Evolutionary conservation across 1,140 invertebrate genomes (phyloP).

Genomic region (Euwallacea fornicatus): DNA sequence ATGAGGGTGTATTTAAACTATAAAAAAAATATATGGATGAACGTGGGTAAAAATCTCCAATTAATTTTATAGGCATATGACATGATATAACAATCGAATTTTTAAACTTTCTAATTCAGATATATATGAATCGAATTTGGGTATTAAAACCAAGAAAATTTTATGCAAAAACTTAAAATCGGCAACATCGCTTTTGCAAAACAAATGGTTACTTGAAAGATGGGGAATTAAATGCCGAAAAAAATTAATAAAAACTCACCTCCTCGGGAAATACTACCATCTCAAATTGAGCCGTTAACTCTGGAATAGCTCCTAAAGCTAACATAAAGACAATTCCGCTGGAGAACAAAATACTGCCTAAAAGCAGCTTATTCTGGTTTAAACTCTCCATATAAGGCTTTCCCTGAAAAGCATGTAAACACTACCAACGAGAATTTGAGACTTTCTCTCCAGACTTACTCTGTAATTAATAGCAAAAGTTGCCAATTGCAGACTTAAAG

Average conservation of each 20-base stretch:
- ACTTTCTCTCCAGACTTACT: conserved; percentile 60
- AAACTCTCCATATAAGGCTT: conserved; percentile 98
- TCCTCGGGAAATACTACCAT: conserved; percentile 85
- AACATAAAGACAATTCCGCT: conserved; percentile 73
- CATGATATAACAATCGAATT: too few relatives aligned
- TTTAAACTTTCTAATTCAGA: too few relatives aligned
- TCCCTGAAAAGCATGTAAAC: conserved; percentile 67
- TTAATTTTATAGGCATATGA: too few relatives aligned
- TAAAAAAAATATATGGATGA: conserved; percentile 52
- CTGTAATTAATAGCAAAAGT: conserved; percentile 99
- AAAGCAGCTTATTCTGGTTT: conserved; percentile 84
- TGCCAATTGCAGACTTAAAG: conserved; percentile 93
- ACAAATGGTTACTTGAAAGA: too few relatives aligned
- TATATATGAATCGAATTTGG: too few relatives aligned
- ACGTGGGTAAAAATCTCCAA: too few relatives aligned
- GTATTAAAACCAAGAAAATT: too few relatives aligned
- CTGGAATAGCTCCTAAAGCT: conserved; percentile 75
- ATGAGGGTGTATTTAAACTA: conserved; percentile 86
- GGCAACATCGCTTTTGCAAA: too few relatives aligned
- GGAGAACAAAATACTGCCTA: conserved; percentile 85
- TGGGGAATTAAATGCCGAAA: not conserved
- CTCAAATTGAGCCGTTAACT: conserved; percentile 80
- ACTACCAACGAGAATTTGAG: not conserved
- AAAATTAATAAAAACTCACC: conserved; percentile 60
- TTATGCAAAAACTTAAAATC: too few relatives aligned